Conservation (phyloP, 1,140 invertebrate genomes). For the Hyles vespertilio region DNA sequence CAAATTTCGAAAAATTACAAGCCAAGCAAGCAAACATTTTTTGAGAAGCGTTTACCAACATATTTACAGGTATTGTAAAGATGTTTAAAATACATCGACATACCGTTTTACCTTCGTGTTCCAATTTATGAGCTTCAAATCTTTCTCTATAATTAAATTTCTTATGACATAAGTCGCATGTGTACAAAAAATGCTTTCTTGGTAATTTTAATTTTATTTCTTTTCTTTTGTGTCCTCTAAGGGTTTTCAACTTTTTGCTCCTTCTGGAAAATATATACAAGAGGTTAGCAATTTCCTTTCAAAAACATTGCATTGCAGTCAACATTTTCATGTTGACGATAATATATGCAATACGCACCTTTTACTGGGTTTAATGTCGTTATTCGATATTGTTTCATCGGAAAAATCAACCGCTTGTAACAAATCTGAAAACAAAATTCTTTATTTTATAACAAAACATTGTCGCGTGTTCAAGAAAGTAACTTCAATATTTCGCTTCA, state of each 20-base stretch:
- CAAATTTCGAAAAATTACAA: no score
- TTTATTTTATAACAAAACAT: no score
- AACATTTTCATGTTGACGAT: no score
- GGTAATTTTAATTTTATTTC: conserved; percentile 20
- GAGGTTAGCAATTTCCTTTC: neutral
- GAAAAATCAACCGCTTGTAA: conserved; percentile 7
- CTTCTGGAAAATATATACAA: conserved; percentile 14
- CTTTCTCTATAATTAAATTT: conserved; percentile 41
- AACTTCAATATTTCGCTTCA: no score
- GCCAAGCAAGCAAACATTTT: neutral
- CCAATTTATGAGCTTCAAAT: conserved; percentile 47
- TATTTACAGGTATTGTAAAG: no score
- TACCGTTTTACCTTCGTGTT: conserved; percentile 43
- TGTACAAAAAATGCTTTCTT: conserved; percentile 31
- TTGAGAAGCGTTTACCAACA: neutral
- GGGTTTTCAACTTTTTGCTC: conserved; percentile 14
- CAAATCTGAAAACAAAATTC: conserved; percentile 17
- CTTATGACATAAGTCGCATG: conserved; percentile 52
- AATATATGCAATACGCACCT: conserved; percentile 6
- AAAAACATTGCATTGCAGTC: no score
- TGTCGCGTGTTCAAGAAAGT: no score
- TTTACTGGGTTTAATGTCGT: conserved; percentile 7
- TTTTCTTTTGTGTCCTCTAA: conserved; percentile 23
- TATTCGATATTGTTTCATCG: neutral
- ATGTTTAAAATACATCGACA: neutral